Conservation (phyloP, 2,888 invertebrate species). For the Spicauda simplicius region DNA sequence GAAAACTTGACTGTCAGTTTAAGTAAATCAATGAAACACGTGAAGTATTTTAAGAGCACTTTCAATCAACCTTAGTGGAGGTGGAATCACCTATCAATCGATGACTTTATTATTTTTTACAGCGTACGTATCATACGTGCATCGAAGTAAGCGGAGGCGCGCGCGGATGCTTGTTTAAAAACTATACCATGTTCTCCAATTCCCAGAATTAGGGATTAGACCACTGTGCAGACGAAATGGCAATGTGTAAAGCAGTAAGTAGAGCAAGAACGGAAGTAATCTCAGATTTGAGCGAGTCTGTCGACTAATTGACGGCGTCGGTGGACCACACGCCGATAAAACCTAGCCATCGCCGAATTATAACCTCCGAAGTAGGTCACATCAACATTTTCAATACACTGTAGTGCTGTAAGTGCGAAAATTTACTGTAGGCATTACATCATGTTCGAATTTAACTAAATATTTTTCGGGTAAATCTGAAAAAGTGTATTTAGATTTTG, state of each 20-base stretch:
- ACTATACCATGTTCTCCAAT: not conserved
- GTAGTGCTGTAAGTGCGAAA: conserved; percentile 21
- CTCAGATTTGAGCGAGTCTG: conserved; percentile 52
- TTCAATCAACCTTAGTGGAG: too few species aligned
- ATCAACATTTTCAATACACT: conserved; percentile 15
- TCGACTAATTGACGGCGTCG: conserved; percentile 61
- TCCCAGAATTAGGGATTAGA: conserved; percentile 51
- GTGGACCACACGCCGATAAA: conserved; percentile 60
- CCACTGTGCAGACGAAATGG: conserved; percentile 45
- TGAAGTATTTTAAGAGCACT: too few species aligned
- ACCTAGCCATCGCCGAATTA: conserved; percentile 21
- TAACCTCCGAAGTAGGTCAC: conserved; percentile 19
- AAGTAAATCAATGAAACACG: too few species aligned
- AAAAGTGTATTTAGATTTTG: too few species aligned
- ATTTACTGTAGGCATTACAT: conserved; percentile 23
- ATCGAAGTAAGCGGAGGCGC: too few species aligned
- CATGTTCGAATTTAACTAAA: conserved; percentile 25
- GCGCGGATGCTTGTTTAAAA: not conserved
- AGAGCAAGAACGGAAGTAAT: conserved; percentile 56
- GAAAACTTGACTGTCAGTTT: too few species aligned
- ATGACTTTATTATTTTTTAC: too few species aligned
- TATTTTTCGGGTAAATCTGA: conserved; percentile 3
- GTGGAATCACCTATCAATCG: too few species aligned
- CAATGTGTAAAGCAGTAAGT: conserved; percentile 42
- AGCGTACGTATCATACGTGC: too few species aligned